phyloP scores from a whole-genome alignment of 1,140 invertebrate genomes.

The Eupeodes corollae region DNA sequence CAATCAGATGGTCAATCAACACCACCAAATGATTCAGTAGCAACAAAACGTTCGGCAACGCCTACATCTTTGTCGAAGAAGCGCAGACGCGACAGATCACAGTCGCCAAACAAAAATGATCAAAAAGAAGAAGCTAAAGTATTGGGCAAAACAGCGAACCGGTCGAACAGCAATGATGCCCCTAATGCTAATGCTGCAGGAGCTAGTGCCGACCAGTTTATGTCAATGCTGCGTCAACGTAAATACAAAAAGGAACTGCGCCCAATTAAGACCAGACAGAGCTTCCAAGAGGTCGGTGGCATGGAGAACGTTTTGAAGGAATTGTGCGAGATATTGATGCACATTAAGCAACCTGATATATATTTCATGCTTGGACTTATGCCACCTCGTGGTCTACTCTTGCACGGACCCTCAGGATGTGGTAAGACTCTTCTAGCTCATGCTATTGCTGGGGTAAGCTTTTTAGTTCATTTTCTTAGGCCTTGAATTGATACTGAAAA shows the following conservation, averaged over 20 bases:
- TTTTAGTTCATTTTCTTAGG: not conserved
- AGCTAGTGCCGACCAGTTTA: slow-evolving; percentile 1
- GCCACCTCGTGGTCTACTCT: slow-evolving; percentile 69
- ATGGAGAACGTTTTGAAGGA: slow-evolving; percentile 58
- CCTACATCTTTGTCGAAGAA: no score
- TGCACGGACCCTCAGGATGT: slow-evolving; percentile 88
- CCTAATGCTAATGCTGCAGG: not conserved
- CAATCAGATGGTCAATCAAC: no score
- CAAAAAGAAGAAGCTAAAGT: no score
- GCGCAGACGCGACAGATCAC: no score
- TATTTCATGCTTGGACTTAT: slow-evolving; percentile 65
- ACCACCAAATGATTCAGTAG: slow-evolving; percentile 1
- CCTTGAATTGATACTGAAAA: not conserved
- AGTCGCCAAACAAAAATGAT: no score
- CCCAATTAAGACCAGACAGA: slow-evolving; percentile 39
- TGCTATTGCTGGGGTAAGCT: slow-evolving; percentile 80
- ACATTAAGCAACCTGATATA: slow-evolving; percentile 72
- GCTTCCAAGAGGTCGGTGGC: slow-evolving; percentile 63
- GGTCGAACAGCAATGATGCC: not conserved
- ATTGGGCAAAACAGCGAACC: no score
- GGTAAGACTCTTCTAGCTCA: slow-evolving; percentile 85
- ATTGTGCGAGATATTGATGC: slow-evolving; percentile 63
- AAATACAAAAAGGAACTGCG: slow-evolving; percentile 33
- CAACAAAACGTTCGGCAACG: not conserved
- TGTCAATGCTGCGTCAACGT: slow-evolving; percentile 5